These are phyloP conservation scores for Dipus sagitta DNA, from an alignment of 2,797 vertebrate genomes.

Conservation along the genomic window DNA sequence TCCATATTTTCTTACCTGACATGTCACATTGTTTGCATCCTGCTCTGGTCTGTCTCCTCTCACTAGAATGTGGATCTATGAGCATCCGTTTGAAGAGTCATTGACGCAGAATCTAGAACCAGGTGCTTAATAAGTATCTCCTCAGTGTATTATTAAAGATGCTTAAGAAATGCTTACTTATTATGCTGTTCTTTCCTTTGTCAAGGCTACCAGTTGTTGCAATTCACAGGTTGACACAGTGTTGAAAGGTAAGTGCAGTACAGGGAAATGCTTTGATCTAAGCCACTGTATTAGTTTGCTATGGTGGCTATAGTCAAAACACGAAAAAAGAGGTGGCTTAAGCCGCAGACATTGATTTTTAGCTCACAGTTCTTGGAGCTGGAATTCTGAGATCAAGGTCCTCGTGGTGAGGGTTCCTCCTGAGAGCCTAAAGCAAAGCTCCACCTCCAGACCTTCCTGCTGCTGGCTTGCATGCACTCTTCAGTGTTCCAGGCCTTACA, in stretches of 20 bases:
- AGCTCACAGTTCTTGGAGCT: background rate
- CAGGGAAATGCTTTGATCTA: background rate
- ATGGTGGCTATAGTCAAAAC: background rate
- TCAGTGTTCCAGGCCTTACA: background rate
- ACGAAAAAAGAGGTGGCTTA: background rate
- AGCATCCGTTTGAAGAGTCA: background rate
- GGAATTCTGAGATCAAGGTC: background rate
- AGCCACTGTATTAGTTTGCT: background rate
- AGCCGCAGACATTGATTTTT: background rate
- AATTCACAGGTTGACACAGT: background rate
- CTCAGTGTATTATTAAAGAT: background rate
- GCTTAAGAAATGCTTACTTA: background rate
- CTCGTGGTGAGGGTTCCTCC: background rate
- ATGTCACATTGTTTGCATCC: background rate
- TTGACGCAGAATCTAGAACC: background rate
- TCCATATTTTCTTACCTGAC: background rate
- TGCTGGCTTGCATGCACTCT: background rate
- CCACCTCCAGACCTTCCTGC: rapidly evolving
- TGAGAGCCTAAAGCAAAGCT: background rate
- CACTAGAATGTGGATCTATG: background rate
- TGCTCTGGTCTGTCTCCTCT: background rate
- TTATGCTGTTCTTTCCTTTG: background rate
- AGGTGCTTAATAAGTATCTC: background rate
- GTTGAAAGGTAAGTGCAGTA: background rate
- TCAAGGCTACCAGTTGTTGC: background rate